These are phyloP conservation scores for Muscicapa adusta DNA, from an alignment of 2,113 vertebrate genomes.

Conservation along the genomic window DNA sequence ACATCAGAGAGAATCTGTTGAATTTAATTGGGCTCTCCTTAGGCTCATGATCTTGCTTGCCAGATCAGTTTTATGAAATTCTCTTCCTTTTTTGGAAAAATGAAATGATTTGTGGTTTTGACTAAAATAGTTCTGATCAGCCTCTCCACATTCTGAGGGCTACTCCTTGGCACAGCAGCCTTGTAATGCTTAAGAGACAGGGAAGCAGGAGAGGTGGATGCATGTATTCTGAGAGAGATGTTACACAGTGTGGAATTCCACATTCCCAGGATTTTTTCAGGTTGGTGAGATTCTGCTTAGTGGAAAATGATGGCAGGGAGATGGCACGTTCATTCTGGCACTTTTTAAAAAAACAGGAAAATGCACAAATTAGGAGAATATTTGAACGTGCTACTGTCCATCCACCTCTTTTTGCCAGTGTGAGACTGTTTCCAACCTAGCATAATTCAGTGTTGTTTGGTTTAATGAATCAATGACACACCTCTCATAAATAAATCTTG, in stretches of 20 bases:
- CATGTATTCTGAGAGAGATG: background rate
- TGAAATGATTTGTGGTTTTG: background rate
- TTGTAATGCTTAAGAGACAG: background rate
- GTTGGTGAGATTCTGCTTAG: background rate
- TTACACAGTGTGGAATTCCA: background rate
- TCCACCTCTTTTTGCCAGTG: background rate
- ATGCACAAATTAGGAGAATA: background rate
- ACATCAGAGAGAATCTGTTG: conserved; percentile 49
- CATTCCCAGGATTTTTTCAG: background rate
- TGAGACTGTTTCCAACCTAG: background rate
- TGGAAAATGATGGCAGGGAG: background rate
- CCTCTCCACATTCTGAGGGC: background rate
- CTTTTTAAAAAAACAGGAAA: background rate
- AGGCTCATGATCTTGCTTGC: conserved; percentile 24
- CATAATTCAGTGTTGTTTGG: background rate
- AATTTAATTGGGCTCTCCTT: conserved; percentile 51
- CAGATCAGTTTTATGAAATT: conserved; percentile 30
- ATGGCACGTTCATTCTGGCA: background rate
- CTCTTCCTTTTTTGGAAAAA: conserved; percentile 22
- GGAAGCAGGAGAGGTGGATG: background rate
- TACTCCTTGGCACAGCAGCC: background rate
- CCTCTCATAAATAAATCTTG: background rate
- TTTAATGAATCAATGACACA: background rate
- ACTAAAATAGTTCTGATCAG: background rate
- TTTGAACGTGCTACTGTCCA: background rate